These are phyloP conservation scores for Falcaria lacertinaria DNA, from an alignment of 2,888 invertebrate genomes.

Conservation along the genomic window DNA sequence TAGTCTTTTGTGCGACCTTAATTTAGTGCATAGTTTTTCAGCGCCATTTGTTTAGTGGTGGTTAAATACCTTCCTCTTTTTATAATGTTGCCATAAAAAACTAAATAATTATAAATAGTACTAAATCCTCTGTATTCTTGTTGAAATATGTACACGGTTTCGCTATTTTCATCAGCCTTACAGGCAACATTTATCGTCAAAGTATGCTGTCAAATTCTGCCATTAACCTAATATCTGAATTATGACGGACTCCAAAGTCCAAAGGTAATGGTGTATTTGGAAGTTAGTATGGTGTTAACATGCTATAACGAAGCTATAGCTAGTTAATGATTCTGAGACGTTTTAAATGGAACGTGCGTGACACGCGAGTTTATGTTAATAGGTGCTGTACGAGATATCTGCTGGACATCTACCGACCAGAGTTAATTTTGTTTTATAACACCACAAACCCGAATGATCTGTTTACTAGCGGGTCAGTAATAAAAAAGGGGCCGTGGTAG, in stretches of 20 bases:
- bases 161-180: neutral
- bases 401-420: constrained; percentile 62
- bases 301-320: constrained; percentile 37
- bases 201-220: neutral
- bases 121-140: too few relatives aligned
- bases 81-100: too few relatives aligned
- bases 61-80: too few relatives aligned
- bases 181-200: too few relatives aligned
- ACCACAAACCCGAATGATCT: constrained; percentile 80
- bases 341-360: constrained; percentile 56
- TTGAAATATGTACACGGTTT: too few relatives aligned
- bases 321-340: constrained; percentile 39
- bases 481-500: constrained; percentile 76
- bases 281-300: constrained; percentile 1
- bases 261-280: neutral
- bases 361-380: constrained; percentile 63
- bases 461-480: constrained; percentile 80
- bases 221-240: constrained; percentile 1
- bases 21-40: too few relatives aligned
- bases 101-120: too few relatives aligned
- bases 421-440: constrained; percentile 79
- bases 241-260: neutral
- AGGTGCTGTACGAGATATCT: constrained; percentile 57
- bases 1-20: too few relatives aligned
- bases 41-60: too few relatives aligned